Evolutionary conservation across 2,888 invertebrate species (phyloP), one percentile per base, ranked within the genome.

Genomic region (Drosophila tripunctata): DNA sequence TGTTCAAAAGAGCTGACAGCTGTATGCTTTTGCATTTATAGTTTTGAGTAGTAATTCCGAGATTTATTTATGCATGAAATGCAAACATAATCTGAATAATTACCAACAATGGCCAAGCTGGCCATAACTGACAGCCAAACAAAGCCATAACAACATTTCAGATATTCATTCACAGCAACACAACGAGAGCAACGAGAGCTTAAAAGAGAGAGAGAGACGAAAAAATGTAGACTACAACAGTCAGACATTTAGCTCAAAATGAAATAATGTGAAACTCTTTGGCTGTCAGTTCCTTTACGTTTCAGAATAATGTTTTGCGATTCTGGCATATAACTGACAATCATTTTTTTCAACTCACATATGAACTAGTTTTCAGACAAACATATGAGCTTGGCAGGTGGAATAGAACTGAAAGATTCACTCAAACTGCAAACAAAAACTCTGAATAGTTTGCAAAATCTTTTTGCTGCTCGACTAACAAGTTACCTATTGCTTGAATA

Each of bases 71-170:
- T 78, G 78, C 78, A 81, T 51, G 67, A 87, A 84, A 75, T 78
- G 76, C 66, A 75, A 76, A 69, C 86, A 76, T 78, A 83, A 83
- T 87, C 65, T 66, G 72, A 69, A 81, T 85, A 81, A 87, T 85
- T 84, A 85, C 68, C 75, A 81, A 75, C 87, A 81, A 87, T 63
- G 57, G 64, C 35, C 66, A 43, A 57, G 51, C 38, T 17, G 31
- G 27, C 22, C 30, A 50, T 60, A 50, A 67, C 68, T 50, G 74
- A 55, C 74, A 63, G 38, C 55, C 50, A 54, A 78, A 68, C 72
- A 75, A 85, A 62, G 52, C 60, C 36, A 36, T 47, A 33, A 33
- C 12, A 48, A 24, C 48, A 48, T 48, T n/a, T 21, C 14, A 36
- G 48, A 48, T 48, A 24, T 14, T n/a, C n/a, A 7, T 19, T 35